These are phyloP conservation scores for Clepsis dumicolana DNA, from an alignment of 2,888 invertebrate genomes.

Conservation along the genomic window DNA sequence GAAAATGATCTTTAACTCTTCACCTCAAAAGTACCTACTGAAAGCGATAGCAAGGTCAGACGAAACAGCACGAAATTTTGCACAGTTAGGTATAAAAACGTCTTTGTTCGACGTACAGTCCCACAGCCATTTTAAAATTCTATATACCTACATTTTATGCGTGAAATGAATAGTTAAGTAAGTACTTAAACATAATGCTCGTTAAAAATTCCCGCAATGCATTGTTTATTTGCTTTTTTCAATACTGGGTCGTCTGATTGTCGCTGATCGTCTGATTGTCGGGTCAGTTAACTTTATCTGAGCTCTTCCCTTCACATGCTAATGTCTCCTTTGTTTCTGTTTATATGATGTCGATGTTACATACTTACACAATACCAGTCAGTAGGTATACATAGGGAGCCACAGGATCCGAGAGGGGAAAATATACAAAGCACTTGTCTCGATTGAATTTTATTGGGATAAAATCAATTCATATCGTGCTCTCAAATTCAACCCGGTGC, in stretches of 20 bases:
- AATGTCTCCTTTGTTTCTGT: conserved; percentile 45
- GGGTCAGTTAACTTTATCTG: conserved; percentile 71
- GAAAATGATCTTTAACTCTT: conserved; percentile 5
- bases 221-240: conserved; percentile 53
- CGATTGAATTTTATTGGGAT: conserved; percentile 41
- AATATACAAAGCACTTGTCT: conserved; percentile 34
- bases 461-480: conserved; percentile 36
- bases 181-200: not conserved
- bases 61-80: not conserved
- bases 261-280: conserved; percentile 51
- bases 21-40: not conserved
- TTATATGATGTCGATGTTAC: conserved; percentile 25
- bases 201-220: conserved; percentile 9
- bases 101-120: not conserved
- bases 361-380: conserved; percentile 9
- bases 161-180: not conserved
- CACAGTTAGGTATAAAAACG: not conserved
- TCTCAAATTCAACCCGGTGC: conserved; percentile 12
- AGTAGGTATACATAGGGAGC: conserved; percentile 7
- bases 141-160: not conserved
- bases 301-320: conserved; percentile 50
- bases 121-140: not conserved
- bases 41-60: conserved; percentile 12
- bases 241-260: conserved; percentile 64
- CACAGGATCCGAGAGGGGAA: conserved; percentile 23